Conservation (phyloP, 2,888 invertebrate species). For the Coelopa pilipes region DNA sequence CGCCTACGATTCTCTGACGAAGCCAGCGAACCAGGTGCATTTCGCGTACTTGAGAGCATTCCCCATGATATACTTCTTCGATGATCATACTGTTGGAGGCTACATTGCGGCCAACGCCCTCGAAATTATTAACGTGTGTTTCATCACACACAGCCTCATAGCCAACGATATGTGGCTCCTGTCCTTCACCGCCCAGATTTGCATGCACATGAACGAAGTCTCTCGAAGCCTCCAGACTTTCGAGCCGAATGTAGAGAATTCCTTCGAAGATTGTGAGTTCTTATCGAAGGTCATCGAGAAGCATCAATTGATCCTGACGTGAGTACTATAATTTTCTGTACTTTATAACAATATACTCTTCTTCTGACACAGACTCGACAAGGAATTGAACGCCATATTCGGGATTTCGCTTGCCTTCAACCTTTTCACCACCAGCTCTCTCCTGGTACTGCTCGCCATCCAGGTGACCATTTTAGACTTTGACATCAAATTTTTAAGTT, state of each 20-base stretch:
- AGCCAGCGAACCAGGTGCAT: slow-evolving; percentile 28
- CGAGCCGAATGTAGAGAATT: slow-evolving; percentile 44
- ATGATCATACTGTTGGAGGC: slow-evolving; percentile 34
- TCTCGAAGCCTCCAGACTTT: slow-evolving; percentile 46
- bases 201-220: slow-evolving; percentile 55
- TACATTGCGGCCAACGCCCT: slow-evolving; percentile 41
- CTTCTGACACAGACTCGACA: slow-evolving; percentile 40
- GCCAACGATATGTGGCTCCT: slow-evolving; percentile 51
- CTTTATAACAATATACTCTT: too few species aligned
- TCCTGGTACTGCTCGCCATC: slow-evolving; percentile 46
- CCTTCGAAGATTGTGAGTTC: slow-evolving; percentile 43
- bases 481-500: slow-evolving; percentile 45
- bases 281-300: slow-evolving; percentile 45
- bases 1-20: slow-evolving; percentile 14
- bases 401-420: slow-evolving; percentile 43
- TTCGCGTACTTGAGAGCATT: slow-evolving; percentile 42
- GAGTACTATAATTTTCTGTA: slow-evolving; percentile 36
- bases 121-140: slow-evolving; percentile 46
- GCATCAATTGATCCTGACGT: slow-evolving; percentile 50
- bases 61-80: slow-evolving; percentile 42
- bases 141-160: slow-evolving; percentile 40
- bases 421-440: slow-evolving; percentile 44
- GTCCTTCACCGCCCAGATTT: slow-evolving; percentile 52
- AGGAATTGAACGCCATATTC: slow-evolving; percentile 46
- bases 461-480: slow-evolving; percentile 45